Conservation (phyloP, 2,888 invertebrate genomes). For the Lasioglossum malachurum region DNA sequence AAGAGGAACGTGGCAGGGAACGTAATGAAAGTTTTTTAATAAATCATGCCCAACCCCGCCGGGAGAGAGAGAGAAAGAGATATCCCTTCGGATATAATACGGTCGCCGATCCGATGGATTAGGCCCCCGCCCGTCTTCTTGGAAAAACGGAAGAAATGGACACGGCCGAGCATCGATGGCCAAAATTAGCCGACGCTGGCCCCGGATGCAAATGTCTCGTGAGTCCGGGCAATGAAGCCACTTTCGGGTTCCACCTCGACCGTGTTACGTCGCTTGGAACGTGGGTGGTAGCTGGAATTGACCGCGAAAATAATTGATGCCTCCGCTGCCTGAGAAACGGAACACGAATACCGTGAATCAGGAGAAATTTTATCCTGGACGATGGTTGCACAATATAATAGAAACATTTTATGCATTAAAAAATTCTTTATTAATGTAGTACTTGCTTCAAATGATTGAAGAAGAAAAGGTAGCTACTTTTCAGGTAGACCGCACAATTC, state of each 20-base stretch:
- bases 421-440: too few species aligned
- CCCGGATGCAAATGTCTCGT: constrained; percentile 75
- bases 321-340: constrained; percentile 32
- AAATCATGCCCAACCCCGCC: neutral
- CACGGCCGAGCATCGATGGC: constrained; percentile 38
- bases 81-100: neutral
- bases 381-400: neutral
- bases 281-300: constrained; percentile 66
- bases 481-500: neutral
- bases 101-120: neutral
- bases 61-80: neutral
- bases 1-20: neutral
- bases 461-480: neutral
- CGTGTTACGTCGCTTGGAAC: constrained; percentile 60
- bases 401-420: neutral
- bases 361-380: neutral
- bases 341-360: neutral
- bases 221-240: constrained; percentile 70
- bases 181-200: constrained; percentile 52
- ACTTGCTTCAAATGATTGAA: too few species aligned
- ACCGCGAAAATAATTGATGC: constrained; percentile 68
- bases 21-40: constrained; percentile 23
- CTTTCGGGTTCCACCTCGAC: constrained; percentile 66
- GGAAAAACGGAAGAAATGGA: neutral
- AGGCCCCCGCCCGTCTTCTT: neutral